Base-by-base conservation (phyloP, 1,140 invertebrate genomes). In the Venturia canescens region DNA sequence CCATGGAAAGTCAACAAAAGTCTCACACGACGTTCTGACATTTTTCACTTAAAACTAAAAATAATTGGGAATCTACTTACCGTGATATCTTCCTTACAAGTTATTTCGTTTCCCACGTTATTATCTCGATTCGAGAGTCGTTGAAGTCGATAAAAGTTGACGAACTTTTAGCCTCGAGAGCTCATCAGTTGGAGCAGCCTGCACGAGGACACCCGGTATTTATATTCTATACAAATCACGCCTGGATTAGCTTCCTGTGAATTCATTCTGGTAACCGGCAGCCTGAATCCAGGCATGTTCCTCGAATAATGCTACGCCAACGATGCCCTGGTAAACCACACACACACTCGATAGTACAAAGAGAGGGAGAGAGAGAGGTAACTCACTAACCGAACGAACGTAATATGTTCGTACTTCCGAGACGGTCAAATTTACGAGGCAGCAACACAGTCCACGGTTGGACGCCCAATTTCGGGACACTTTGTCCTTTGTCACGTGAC, bases 351-450 rank as follows among this genome's bases (percentile, higher is more conserved):
- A 31, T 48, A 23, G 29, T 72, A 72, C 70, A 38, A 44, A 44
- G 38, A 44, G 38, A 34, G 31, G 7, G 31, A 34, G 31, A 34
- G 7, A 34, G n/a, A 63, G 70, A 72, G 70, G 23, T 57, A 53
- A 53, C 71, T 48, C 23, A 74, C 71, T 74, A 29, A 48, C 71
- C 71, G 48, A 74, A 74, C 71, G 71, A 74, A 74, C 71, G 71
- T 74, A 74, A 74, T 53, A 48, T 27, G 44, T 53, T 53, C 71
- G 71, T 53, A 74, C 71, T 74, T 74, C 71, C 71, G 71, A n/a
- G 38, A 57, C n/a, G 23, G 16, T 34, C 3, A 26, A 50, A 74
- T 74, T 74, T 57, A 74, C 21, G 60, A 63, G 26, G 60, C 38
- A 4, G 60, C n/a, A 23, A 21, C n/a, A 53, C 50, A 53, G 50